Conservation (phyloP, 2,113 vertebrate species). For the mouse (Mus musculus) region GRCm39 chr10:82882501-82883000, state of each 20-base stretch:
- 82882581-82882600: not conserved
- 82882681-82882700: not conserved
- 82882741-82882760: not conserved
- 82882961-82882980: not conserved
- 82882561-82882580: not conserved
- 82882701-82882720: not conserved
- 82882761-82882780: rapidly evolving
- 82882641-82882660: not conserved
- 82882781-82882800: not conserved
- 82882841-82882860: not conserved
- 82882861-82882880: not conserved
- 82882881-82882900: not conserved
- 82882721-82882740: not conserved
- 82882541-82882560: not conserved
- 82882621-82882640: not conserved
- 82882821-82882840: not conserved
- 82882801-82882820: rapidly evolving
- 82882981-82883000: not conserved
- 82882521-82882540: rapidly evolving
- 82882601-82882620: not conserved
- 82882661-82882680: no score
- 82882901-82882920: not conserved
- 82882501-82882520: rapidly evolving
- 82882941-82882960: not conserved
- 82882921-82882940: not conserved